Conservation (phyloP, 2,113 vertebrate species). For the Eurypyga helias region DNA sequence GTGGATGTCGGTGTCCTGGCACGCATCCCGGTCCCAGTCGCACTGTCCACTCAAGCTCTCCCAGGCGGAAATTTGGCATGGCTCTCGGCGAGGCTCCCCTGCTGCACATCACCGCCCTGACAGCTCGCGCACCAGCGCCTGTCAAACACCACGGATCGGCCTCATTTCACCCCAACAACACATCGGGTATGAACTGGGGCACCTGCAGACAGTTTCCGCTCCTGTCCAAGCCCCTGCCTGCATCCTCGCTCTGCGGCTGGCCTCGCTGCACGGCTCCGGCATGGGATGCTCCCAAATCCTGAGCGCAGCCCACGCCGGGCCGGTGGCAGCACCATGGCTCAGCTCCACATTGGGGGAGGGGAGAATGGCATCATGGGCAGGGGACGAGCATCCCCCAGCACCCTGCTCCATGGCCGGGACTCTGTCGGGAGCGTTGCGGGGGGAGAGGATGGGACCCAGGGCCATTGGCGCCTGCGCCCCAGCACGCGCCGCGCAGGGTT, state of each 20-base stretch:
- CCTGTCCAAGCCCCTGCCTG: neutral
- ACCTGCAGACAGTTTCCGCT: neutral
- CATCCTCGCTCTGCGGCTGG: too few species aligned
- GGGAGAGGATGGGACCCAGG: neutral
- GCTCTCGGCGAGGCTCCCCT: neutral
- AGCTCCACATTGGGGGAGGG: neutral
- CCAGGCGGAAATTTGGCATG: neutral
- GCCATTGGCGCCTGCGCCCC: accelerated
- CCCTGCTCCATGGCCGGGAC: accelerated
- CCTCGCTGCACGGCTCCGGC: neutral
- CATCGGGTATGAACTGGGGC: neutral
- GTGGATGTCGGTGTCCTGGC: neutral
- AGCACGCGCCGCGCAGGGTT: accelerated
- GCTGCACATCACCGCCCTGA: neutral
- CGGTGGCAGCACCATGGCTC: accelerated
- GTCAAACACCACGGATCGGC: neutral
- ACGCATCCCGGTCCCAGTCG: neutral
- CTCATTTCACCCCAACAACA: neutral
- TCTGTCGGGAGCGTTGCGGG: accelerated
- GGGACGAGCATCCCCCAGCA: neutral
- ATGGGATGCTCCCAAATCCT: neutral
- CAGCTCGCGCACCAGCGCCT: neutral
- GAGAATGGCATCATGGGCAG: neutral
- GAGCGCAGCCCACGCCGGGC: neutral
- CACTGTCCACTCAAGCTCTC: neutral